Percentiles rank a stretch among this genome's conserved stretches.
Conservation (phyloP, 1,140 invertebrate species). For the Eumaeus atala region DNA sequence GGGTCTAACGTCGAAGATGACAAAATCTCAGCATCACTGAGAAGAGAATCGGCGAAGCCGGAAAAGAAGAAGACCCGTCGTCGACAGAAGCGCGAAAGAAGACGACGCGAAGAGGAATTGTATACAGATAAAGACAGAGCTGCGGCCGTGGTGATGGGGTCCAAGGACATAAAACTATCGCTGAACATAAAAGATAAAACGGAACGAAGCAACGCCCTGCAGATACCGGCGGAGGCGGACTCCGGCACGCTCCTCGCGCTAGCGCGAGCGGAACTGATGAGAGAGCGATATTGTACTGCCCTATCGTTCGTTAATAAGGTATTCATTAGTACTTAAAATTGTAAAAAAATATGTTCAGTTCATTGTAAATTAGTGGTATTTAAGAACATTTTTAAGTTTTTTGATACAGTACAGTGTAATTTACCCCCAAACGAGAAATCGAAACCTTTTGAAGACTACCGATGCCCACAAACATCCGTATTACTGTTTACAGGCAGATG, state of each 20-base stretch:
- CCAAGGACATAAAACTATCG: slow-evolving; percentile 88
- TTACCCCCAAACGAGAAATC: too few relatives aligned
- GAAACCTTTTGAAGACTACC: too few relatives aligned
- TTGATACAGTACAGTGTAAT: too few relatives aligned
- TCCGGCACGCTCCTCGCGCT: slow-evolving; percentile 83
- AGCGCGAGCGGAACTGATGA: slow-evolving; percentile 82
- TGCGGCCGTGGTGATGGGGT: slow-evolving; percentile 89
- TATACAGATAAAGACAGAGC: slow-evolving; percentile 94
- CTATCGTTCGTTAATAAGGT: slow-evolving; percentile 88
- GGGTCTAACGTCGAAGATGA: slow-evolving; percentile 41
- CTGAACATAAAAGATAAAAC: slow-evolving; percentile 86
- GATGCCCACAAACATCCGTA: too few relatives aligned
- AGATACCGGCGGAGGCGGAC: slow-evolving; percentile 86
- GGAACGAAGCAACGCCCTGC: slow-evolving; percentile 82
- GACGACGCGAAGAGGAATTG: slow-evolving; percentile 82
- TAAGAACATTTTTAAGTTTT: too few relatives aligned
- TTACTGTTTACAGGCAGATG: too few relatives aligned
- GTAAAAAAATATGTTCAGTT: too few relatives aligned
- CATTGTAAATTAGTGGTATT: too few relatives aligned
- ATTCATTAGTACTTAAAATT: too few relatives aligned
- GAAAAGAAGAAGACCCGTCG: slow-evolving; percentile 45
- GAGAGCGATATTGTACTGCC: slow-evolving; percentile 81
- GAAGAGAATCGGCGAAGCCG: slow-evolving; percentile 56
- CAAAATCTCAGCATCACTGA: slow-evolving; percentile 34
- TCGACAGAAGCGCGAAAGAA: slow-evolving; percentile 73